Evolutionary conservation across 2,113 vertebrate species (phyloP).

Genomic region (Dicaeum eximium): DNA sequence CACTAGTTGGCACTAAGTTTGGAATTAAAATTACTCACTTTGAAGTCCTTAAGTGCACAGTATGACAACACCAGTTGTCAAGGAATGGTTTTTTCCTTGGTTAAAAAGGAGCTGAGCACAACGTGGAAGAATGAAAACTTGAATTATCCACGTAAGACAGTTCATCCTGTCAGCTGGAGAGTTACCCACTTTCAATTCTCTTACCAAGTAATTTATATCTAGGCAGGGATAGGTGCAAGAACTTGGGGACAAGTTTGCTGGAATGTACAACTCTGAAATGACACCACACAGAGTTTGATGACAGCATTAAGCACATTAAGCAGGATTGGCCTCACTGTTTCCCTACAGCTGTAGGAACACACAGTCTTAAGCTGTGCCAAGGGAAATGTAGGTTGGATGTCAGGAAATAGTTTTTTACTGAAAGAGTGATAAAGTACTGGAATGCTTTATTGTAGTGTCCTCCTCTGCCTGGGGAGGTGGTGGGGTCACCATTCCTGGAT

Average conservation of each 20-base stretch:
- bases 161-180: background rate
- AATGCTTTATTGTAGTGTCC: too few relatives aligned
- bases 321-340: background rate
- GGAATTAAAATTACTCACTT: slow-evolving; percentile 47
- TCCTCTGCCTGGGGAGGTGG: background rate
- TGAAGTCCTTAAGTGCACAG: slow-evolving; percentile 25
- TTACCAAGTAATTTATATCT: background rate
- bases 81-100: background rate
- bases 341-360: background rate
- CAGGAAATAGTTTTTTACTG: background rate
- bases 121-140: slow-evolving; percentile 15
- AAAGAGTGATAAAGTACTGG: background rate
- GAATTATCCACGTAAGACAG: background rate
- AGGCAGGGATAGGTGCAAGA: background rate
- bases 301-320: background rate
- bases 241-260: background rate
- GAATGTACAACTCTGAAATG: background rate
- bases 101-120: slow-evolving; percentile 19
- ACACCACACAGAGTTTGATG: background rate
- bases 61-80: slow-evolving; percentile 36
- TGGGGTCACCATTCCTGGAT: background rate
- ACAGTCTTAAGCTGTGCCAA: background rate
- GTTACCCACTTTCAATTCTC: background rate
- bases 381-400: background rate
- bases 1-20: slow-evolving; percentile 31